These are phyloP conservation scores for Pocillopora grandis DNA, from an alignment of 92 coral and sea anemone species.

Conservation along the genomic window DNA sequence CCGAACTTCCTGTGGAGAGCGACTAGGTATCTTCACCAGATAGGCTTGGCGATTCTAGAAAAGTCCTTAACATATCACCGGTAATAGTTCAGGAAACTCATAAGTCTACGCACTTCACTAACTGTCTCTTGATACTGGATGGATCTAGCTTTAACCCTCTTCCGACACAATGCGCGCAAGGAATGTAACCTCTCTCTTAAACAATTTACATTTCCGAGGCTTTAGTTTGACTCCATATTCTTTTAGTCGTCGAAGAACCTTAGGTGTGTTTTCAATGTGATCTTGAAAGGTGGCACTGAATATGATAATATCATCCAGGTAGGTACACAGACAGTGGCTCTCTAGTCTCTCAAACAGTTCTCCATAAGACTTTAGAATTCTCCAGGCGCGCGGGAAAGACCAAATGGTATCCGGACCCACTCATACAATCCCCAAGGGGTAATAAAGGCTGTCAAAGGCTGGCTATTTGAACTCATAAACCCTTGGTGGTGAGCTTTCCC, in stretches of 20 bases:
- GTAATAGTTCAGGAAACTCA: constrained; percentile 62
- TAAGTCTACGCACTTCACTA: constrained; percentile 52
- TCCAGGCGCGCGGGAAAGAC: constrained; percentile 60
- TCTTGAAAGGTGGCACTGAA: no score
- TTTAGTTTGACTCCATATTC: no score
- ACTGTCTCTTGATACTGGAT: constrained; percentile 57
- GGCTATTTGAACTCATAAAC: constrained; percentile 52
- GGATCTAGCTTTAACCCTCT: constrained; percentile 55
- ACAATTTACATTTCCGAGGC: constrained; percentile 46
- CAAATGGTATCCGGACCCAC: constrained; percentile 70
- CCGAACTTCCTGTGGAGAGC: not conserved
- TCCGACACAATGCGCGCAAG: constrained; percentile 55
- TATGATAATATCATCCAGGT: no score
- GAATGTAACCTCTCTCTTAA: no score
- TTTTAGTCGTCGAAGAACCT: no score
- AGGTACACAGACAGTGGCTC: constrained; percentile 53
- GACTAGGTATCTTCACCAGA: constrained; percentile 34
- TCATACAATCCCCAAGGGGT: constrained; percentile 71
- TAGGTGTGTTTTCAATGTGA: no score
- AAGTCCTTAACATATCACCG: constrained; percentile 53
- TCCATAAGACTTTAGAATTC: constrained; percentile 67
- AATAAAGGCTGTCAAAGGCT: constrained; percentile 59
- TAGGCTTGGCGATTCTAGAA: constrained; percentile 44
- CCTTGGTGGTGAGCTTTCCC: constrained; percentile 77
- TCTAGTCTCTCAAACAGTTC: constrained; percentile 36